phyloP scores from a whole-genome alignment of 2,888 invertebrate species.

The Dynastes tityus region DNA sequence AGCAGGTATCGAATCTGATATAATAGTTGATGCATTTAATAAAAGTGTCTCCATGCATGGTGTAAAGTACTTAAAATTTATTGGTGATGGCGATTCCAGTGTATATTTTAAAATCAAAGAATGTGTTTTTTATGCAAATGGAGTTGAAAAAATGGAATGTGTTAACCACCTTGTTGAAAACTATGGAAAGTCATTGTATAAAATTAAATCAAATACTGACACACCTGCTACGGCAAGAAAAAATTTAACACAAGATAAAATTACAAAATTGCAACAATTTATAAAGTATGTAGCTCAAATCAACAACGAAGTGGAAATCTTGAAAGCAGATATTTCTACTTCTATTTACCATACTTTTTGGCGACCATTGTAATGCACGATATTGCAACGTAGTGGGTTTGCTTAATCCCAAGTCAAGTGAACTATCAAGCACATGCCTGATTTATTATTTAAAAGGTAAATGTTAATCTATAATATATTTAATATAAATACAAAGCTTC shows the following conservation, averaged over 20 bases:
- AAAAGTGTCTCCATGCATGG: conserved; percentile 59
- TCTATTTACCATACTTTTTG: conserved; percentile 59
- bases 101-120: conserved; percentile 60
- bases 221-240: conserved; percentile 24
- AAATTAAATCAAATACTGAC: conserved; percentile 32
- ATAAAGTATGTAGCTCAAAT: conserved; percentile 7
- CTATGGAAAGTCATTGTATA: conserved; percentile 48
- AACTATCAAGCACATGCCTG: conserved; percentile 6
- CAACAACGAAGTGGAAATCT: not conserved
- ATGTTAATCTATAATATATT: not conserved
- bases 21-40: conserved; percentile 62
- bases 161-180: conserved; percentile 60
- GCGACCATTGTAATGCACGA: conserved; percentile 57
- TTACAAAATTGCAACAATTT: conserved; percentile 6
- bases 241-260: conserved; percentile 23
- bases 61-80: conserved; percentile 60
- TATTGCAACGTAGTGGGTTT: conserved; percentile 26
- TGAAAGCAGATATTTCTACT: conserved; percentile 33
- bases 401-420: not conserved
- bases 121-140: conserved; percentile 57
- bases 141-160: conserved; percentile 63
- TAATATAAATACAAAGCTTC: not conserved
- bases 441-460: conserved; percentile 23
- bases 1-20: conserved; percentile 63
- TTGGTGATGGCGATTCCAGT: conserved; percentile 65